Percentiles rank a stretch among this genome's conserved stretches.
Evolutionary conservation across 2,888 invertebrate species (phyloP).

Genomic region (Melolontha melolontha): DNA sequence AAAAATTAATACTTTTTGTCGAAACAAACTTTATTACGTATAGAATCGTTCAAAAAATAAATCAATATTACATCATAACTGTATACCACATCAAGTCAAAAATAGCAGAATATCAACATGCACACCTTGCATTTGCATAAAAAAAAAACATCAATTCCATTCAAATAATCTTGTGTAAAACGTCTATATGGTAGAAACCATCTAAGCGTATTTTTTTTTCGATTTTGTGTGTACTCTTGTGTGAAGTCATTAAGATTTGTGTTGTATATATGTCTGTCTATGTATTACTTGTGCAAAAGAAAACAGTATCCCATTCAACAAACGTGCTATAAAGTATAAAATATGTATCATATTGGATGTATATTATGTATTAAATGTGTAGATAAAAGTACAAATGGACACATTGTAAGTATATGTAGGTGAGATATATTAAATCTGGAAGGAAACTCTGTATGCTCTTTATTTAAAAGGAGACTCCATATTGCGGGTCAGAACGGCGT

Average conservation of each 20-base stretch:
- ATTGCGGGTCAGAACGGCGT: constrained; percentile 62
- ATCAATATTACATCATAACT: constrained; percentile 11
- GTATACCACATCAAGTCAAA: constrained; percentile 21
- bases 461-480: constrained; percentile 51
- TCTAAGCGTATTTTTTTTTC: background rate
- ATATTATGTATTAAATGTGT: too few species aligned
- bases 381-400: too few species aligned
- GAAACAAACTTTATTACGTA: constrained; percentile 21
- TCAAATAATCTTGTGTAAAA: background rate
- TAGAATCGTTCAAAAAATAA: constrained; percentile 21
- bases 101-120: constrained; percentile 9
- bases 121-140: constrained; percentile 3
- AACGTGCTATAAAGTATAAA: too few species aligned
- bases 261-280: too few species aligned
- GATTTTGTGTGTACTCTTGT: too few species aligned
- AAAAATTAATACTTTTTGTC: background rate
- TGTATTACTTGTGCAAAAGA: too few species aligned
- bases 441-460: constrained; percentile 53
- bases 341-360: too few species aligned
- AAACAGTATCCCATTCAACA: too few species aligned
- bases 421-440: background rate
- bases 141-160: constrained; percentile 5
- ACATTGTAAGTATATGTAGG: background rate
- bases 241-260: too few species aligned
- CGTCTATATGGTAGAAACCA: background rate